A percentile compares a stretch with the other conserved stretches of the same genome.
These are phyloP conservation scores for Meloidogyne floridensis DNA, from an alignment of 1,140 invertebrate genomes.

Conservation along the genomic window DNA sequence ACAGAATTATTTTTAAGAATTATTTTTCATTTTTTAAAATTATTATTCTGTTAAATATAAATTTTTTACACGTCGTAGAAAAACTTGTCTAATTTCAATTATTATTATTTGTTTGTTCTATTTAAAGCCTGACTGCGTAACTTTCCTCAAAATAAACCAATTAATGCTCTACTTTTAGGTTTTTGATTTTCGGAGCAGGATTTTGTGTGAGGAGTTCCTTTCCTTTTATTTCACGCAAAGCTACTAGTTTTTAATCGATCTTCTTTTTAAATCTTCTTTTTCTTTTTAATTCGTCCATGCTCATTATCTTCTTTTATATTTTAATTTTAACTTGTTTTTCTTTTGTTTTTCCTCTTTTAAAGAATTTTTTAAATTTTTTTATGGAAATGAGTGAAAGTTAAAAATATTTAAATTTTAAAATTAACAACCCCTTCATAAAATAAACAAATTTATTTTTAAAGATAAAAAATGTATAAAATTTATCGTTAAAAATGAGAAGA, in stretches of 20 bases:
- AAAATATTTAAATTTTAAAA: not conserved
- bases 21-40: no score
- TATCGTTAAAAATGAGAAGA: constrained; percentile 2
- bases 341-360: not conserved
- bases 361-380: not conserved
- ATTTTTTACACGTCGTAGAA: no score
- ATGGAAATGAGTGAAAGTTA: not conserved
- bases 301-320: not conserved
- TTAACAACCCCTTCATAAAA: no score
- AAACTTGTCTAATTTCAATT: no score
- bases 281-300: not conserved
- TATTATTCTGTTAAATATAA: no score
- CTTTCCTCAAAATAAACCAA: not conserved
- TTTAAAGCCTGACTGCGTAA: not conserved
- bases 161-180: constrained; percentile 4
- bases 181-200: not conserved
- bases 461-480: not conserved
- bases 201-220: not conserved
- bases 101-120: not conserved
- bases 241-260: not conserved
- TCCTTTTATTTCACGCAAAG: constrained; percentile 1
- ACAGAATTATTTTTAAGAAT: no score
- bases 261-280: not conserved
- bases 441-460: not conserved
- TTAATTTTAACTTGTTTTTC: constrained; percentile 2